Percentiles rank a stretch among this genome's conserved stretches.
Evolutionary conservation across 30 jellyfish, hydroid and myxozoan genomes (phyloP).

Genomic region (Nemopilema nomurai): DNA sequence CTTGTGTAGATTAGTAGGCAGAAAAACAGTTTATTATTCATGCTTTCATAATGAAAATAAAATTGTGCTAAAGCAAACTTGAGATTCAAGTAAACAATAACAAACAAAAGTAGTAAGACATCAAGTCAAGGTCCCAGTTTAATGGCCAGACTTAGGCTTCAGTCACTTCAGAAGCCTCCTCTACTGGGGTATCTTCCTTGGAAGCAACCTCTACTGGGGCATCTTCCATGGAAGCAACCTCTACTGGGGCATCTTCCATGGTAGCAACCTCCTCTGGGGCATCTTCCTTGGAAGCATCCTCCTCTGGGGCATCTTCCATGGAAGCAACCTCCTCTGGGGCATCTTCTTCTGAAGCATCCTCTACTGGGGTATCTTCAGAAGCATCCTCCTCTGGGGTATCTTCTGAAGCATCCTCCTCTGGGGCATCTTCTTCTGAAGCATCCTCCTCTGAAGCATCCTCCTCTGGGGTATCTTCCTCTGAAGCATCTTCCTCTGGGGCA

Average conservation of each 20-base stretch:
- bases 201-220: too few relatives aligned
- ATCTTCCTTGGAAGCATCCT: too few relatives aligned
- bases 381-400: too few relatives aligned
- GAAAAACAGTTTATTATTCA: background rate
- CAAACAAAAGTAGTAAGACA: background rate
- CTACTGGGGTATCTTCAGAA: too few relatives aligned
- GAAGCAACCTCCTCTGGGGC: too few relatives aligned
- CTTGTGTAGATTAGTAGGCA: background rate
- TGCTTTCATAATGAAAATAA: background rate
- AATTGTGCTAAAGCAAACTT: background rate
- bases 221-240: too few relatives aligned
- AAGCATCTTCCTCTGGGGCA: too few relatives aligned
- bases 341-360: too few relatives aligned
- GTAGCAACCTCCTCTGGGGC: too few relatives aligned
- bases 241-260: too few relatives aligned
- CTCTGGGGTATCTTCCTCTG: background rate
- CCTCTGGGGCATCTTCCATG: too few relatives aligned
- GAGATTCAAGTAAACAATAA: background rate
- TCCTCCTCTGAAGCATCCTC: constrained; percentile 6
- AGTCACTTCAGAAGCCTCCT: background rate
- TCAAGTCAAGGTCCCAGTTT: background rate
- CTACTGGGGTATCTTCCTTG: too few relatives aligned
- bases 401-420: background rate
- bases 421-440: background rate
- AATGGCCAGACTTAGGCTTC: background rate